Evolutionary conservation across 2,113 vertebrate species (phyloP).

Genomic region (Xerus inauris): DNA sequence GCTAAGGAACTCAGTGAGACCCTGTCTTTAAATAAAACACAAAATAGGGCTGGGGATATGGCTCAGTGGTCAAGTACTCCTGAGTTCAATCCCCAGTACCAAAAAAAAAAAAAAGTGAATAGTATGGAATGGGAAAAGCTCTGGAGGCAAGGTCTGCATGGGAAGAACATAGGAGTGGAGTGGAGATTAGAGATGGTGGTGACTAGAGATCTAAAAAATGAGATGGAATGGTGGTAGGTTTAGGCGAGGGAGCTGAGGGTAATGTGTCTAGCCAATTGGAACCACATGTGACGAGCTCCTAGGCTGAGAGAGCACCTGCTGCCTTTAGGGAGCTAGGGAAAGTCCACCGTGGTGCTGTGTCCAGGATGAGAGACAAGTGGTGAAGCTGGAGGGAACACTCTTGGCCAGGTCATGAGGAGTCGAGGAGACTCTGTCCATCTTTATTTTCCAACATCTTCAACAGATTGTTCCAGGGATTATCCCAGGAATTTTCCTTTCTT

Average conservation of each 20-base stretch:
- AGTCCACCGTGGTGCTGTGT: neutral
- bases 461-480: neutral
- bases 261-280: neutral
- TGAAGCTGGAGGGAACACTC: neutral
- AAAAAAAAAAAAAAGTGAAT: no score
- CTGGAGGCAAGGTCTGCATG: no score
- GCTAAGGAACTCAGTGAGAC: no score
- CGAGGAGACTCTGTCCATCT: neutral
- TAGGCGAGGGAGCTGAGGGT: neutral
- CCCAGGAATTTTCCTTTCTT: neutral
- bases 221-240: neutral
- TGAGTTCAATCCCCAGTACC: no score
- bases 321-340: neutral
- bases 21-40: no score
- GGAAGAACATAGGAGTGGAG: neutral
- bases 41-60: no score
- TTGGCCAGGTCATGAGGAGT: neutral
- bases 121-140: neutral
- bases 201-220: neutral
- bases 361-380: neutral
- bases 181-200: neutral
- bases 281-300: neutral
- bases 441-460: slow-evolving; percentile 1
- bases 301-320: neutral
- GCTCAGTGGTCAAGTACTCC: no score